Evolutionary conservation across 2,888 invertebrate genomes (phyloP), one percentile per base, ranked within the genome.

Genomic region (Xiphydria camelus): DNA sequence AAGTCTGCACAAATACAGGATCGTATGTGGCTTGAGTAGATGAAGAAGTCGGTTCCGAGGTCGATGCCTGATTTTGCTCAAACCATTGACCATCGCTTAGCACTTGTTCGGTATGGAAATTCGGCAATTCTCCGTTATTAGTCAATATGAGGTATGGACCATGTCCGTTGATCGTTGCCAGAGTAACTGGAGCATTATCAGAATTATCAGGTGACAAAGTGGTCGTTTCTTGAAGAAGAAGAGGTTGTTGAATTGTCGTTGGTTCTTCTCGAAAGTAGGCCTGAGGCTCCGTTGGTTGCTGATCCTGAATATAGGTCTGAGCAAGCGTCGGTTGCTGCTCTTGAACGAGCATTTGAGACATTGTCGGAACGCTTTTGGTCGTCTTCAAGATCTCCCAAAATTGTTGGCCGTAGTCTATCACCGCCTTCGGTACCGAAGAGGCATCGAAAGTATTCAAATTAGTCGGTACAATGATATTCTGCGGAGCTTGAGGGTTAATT

Each of bases 391-490:
- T n/a, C 5, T 26, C 26, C 26, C 26, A 26, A 3, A 26, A 26
- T 26, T 26, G 7, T 26, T 14, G 26, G 14, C 14, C 14, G 14
- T 26, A 26, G 14, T 26, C 26, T 6, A 26, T 26, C 14, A 7
- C 14, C 14, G 26, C 14, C 14, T n/a, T 5, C 10, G 26, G 10
- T 26, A 26, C 26, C 66, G 62, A 68, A 7, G 65, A 56, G 4
- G 61, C 19, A 21, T 70, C 55, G 18, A 61, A 57, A 23, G 68
- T 68, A 37, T 55, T 56, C 0, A 47, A 22, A 0, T 60, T 57
- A 3, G 51, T 50, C 34, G 57, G 47, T 14, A 15, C 12, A 2
- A 32, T 22, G 20, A 9, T n/a, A n/a, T n/a, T n/a, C n/a, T n/a
- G n/a, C 14, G 26, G 26, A 26, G 10, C 14, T 26, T 26, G 4